Base-by-base conservation (phyloP, 2,888 invertebrate genomes). In the Chrysomela aeneicollis region DNA sequence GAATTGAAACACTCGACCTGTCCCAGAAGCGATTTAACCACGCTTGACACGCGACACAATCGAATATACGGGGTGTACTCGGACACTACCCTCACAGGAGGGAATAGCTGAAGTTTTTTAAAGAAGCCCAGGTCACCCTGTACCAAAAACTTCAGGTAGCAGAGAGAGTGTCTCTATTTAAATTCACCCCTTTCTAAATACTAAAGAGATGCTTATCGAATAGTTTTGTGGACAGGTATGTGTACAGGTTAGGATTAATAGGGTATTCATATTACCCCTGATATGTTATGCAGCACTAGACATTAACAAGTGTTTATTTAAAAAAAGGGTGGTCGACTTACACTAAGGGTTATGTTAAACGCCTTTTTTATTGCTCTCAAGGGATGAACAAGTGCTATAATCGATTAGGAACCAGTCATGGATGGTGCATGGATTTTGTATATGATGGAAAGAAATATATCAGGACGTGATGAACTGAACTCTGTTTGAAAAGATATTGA, bases 111-210 rank as follows among this genome's bases (percentile, higher is more conserved):
- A n/a, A 35, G 10, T 35, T 35, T 12, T 35, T 5, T 35, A 35
- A 35, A 26, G 26, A 26, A 26, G 3, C 26, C 26, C 3, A 26
- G 26, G 8, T 35, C 42, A 42, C 42, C 42, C 15, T 42, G 42
- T 35, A 35, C 8, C 66, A 69, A 66, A 54, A 58, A 22, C 62
- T 50, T 70, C 72, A 75, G 76, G 76, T 76, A 76, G 69, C 51
- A 60, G 42, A 46, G 58, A 59, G 61, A 58, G 52, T 64, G 67
- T 68, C 70, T 71, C 70, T 70, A 73, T 72, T 74, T 72, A 72
- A 74, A 74, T 74, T 73, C 76, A 74, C 74, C 76, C 75, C 72
- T 71, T 71, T 71, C 60, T 67, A 68, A 70, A 69, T 71, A 70
- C 71, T 68, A 70, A 67, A 61, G 67, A 47, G 60, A 68, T 71